Evolutionary conservation across 2,888 invertebrate species (phyloP).

Genomic region (Onthophagus sagittarius): DNA sequence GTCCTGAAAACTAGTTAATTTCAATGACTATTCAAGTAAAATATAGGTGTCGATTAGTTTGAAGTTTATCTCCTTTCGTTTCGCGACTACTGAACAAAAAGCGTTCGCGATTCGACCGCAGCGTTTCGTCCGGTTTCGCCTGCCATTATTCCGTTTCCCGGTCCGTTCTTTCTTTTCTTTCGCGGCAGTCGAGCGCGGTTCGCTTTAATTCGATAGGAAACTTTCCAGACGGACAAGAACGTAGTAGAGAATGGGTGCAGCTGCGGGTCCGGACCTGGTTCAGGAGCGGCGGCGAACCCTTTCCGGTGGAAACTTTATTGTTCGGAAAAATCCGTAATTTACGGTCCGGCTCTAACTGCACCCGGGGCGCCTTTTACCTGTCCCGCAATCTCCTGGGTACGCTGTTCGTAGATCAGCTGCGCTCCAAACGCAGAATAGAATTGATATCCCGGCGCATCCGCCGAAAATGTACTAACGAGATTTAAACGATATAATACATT

Average conservation of each 20-base stretch:
- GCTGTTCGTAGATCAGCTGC: neutral
- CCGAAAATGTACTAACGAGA: neutral
- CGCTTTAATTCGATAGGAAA: constrained; percentile 21
- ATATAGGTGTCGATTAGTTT: neutral
- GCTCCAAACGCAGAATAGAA: neutral
- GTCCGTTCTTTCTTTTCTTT: constrained; percentile 22
- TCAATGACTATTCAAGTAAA: neutral
- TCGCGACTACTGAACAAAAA: neutral
- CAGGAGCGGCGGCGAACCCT: constrained; percentile 1
- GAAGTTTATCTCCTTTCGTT: neutral
- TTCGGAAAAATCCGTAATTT: constrained; percentile 13
- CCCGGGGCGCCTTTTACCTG: neutral
- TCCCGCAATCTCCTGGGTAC: neutral
- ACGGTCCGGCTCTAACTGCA: neutral
- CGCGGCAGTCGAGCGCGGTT: constrained; percentile 1
- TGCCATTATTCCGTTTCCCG: constrained; percentile 4
- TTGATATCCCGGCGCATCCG: neutral
- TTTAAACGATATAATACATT: neutral
- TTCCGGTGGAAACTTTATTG: constrained; percentile 7
- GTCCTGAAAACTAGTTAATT: neutral
- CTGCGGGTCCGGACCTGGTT: neutral
- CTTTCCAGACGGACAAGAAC: constrained; percentile 13
- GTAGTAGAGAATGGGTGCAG: constrained; percentile 1
- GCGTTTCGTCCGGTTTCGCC: constrained; percentile 3
- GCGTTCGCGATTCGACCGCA: neutral